These are phyloP conservation scores for Tauraco erythrolophus DNA, from an alignment of 2,113 vertebrate genomes.

Conservation along the genomic window DNA sequence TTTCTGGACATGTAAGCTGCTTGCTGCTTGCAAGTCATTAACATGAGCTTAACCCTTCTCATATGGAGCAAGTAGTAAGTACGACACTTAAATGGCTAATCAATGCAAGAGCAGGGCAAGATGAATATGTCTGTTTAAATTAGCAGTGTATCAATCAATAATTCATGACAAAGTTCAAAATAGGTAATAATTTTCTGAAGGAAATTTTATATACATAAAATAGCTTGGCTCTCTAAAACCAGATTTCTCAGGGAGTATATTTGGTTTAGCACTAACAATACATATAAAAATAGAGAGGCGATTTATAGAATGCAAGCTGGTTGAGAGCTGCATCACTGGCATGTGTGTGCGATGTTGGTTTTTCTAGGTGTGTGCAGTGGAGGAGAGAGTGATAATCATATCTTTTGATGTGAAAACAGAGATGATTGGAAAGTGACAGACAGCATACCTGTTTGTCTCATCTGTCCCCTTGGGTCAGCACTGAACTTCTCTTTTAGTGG, in stretches of 20 bases:
- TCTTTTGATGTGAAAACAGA: not conserved
- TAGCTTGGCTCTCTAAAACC: not conserved
- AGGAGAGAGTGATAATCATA: not conserved
- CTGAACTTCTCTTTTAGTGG: conserved; percentile 4
- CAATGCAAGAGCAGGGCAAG: not conserved
- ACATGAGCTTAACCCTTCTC: not conserved
- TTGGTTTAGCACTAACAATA: not conserved
- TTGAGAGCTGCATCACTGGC: not conserved
- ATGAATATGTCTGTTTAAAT: not conserved
- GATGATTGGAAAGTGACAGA: not conserved
- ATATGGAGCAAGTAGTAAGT: not conserved
- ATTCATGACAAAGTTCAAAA: not conserved
- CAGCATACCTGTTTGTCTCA: not conserved
- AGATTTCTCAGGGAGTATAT: not conserved
- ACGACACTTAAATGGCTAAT: not conserved
- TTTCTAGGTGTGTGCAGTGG: not conserved
- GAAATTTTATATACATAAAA: not conserved
- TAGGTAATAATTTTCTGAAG: not conserved
- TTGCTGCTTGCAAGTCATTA: not conserved
- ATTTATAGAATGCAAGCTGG: not conserved
- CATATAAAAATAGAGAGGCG: accelerated
- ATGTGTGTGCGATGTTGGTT: not conserved
- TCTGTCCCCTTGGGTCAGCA: not conserved
- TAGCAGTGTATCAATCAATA: not conserved
- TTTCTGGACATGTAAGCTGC: not conserved